Evolutionary conservation across 2,113 vertebrate species (phyloP).

Genomic region (Corapipo altera): DNA sequence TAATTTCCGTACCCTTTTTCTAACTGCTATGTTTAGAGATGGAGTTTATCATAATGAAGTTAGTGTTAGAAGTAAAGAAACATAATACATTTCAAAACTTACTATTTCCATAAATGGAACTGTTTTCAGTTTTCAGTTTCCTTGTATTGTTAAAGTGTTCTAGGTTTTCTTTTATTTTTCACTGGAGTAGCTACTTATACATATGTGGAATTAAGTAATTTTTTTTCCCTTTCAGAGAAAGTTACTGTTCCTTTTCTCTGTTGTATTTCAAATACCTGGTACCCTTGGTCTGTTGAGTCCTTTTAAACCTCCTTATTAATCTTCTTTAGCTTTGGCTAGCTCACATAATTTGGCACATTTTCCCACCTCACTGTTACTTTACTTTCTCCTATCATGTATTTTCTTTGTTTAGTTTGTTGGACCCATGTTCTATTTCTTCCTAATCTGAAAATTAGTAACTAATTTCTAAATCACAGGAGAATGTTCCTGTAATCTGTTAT

Average conservation of each 20-base stretch:
- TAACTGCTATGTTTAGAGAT: neutral
- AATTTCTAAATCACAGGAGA: neutral
- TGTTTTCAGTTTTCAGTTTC: neutral
- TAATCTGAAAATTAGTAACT: neutral
- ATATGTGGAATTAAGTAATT: accelerated
- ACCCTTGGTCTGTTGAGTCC: neutral
- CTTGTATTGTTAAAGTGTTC: neutral
- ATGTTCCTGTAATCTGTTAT: neutral
- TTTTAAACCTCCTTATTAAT: neutral
- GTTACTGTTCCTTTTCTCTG: neutral
- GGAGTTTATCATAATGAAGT: neutral
- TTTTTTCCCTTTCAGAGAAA: neutral
- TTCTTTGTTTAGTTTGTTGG: neutral
- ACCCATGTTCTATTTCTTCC: neutral
- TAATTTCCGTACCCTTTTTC: neutral
- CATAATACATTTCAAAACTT: neutral
- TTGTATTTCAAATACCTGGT: neutral
- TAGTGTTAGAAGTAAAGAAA: neutral
- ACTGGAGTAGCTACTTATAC: neutral
- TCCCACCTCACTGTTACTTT: neutral
- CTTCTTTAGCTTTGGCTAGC: neutral
- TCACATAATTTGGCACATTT: neutral
- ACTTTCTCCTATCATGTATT: neutral
- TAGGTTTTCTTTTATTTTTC: neutral
- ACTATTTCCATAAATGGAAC: neutral